Evolutionary conservation across 1,140 invertebrate genomes (phyloP), one percentile per base, ranked within the genome.

Genomic region (Drosophila athabasca): DNA sequence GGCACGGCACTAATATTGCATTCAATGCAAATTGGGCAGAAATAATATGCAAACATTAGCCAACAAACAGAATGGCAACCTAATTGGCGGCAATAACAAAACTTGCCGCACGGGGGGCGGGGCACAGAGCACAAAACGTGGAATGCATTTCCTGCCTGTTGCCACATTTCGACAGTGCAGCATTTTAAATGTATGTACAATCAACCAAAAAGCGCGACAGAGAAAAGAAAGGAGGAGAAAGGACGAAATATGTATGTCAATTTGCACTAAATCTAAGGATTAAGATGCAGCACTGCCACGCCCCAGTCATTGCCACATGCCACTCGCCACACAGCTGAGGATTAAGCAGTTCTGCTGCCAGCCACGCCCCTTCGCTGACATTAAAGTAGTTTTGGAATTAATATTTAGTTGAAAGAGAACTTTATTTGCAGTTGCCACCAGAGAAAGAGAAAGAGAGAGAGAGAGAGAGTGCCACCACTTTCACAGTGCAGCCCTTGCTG

Each of bases 21-120:
- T 83, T 39, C 81, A 84, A 74, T 68, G 64, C 73, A 81, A 88
- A 85, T 85, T 82, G 78, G 78, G 82, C 78, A 75, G 74, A 87
- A 85, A 73, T 87, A 87, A 85, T 85, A 82, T 70, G 73, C 77
- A 73, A 87, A 85, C 77, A 84, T 85, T 87, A 79, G 71, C 61
- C 41, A 57, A 73, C 74, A 64, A 79, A 64, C 52, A 50, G 61
- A 74, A 82, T 74, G 45, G 46, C 51, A 58, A 67, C 69, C 74
- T 85, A 85, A 85, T 85, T 85, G 82, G 82, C 78, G 62, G 78
- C 74, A 81, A 68, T 85, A 71, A 72, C 76, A 70, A 75, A 58
- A 11, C 35, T 39, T 13, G 41, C 69, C 57, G 15, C 65, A 69
- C 69, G 57, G 49, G 44, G 19, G 44, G 31, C 3, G 13, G n/a